Evolutionary conservation across 2,113 vertebrate species (phyloP).

Genomic region (Ptilonorhynchus violaceus): DNA sequence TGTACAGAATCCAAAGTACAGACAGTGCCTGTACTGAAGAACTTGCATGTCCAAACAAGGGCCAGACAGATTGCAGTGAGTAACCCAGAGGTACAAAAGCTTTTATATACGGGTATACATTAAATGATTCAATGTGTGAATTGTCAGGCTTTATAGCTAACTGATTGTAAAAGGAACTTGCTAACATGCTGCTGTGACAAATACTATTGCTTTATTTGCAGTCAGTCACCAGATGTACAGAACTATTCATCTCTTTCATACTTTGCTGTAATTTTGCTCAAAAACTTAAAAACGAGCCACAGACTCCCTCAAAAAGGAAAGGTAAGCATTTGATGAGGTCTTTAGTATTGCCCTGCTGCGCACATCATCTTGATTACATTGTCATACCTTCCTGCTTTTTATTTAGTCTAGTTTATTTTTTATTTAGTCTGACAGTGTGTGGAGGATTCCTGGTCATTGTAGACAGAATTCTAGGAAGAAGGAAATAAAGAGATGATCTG

Average conservation of each 20-base stretch:
- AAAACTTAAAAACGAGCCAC: neutral
- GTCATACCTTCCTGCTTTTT: neutral
- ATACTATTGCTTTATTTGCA: neutral
- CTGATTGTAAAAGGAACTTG: neutral
- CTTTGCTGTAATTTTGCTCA: neutral
- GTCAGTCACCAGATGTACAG: neutral
- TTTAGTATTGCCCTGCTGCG: neutral
- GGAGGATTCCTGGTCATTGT: neutral
- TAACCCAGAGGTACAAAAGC: neutral
- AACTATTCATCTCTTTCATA: neutral
- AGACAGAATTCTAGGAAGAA: neutral
- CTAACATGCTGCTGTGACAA: neutral
- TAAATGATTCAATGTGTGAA: neutral
- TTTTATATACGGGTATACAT: neutral
- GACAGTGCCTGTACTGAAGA: constrained; percentile 8
- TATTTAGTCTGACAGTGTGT: neutral
- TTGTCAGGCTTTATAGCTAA: neutral
- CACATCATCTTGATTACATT: neutral
- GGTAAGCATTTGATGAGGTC: neutral
- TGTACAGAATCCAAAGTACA: constrained; percentile 37
- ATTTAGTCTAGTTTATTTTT: neutral
- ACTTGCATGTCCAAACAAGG: constrained; percentile 10
- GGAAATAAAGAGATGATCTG: neutral
- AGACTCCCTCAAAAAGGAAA: neutral
- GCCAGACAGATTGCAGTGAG: neutral